Conservation (phyloP, 2,113 vertebrate species). For the Octodon degus region DNA sequence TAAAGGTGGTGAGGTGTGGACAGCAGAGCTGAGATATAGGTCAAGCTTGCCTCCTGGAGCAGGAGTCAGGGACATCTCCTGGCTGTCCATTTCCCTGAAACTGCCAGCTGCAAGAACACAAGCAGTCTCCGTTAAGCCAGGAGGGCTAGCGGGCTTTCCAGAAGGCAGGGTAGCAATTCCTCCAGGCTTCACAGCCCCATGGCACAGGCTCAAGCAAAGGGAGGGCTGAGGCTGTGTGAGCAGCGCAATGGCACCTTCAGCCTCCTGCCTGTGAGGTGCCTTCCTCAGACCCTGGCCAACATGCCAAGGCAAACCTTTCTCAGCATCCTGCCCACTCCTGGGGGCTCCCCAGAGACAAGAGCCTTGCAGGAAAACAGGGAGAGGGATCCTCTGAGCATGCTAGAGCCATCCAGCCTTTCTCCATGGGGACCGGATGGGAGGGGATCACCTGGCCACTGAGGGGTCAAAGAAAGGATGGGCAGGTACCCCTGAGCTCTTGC, state of each 20-base stretch:
- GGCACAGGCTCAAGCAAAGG: slow-evolving; percentile 60
- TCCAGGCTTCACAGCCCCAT: slow-evolving; percentile 74
- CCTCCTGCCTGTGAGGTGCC: slow-evolving; percentile 59
- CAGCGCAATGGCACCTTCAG: neutral
- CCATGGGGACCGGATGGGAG: slow-evolving; percentile 68
- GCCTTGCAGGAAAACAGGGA: neutral
- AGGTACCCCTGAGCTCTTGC: neutral
- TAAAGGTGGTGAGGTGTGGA: neutral
- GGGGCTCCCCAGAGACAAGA: neutral
- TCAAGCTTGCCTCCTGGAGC: slow-evolving; percentile 17
- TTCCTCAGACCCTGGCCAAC: neutral
- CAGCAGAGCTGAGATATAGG: slow-evolving; percentile 1
- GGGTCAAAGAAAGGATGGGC: neutral
- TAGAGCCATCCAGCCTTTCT: slow-evolving; percentile 74
- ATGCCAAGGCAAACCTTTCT: neutral
- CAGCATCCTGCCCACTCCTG: neutral
- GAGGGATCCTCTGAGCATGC: slow-evolving; percentile 69
- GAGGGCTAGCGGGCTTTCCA: slow-evolving; percentile 70
- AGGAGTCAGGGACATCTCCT: slow-evolving; percentile 48
- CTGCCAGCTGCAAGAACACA: neutral
- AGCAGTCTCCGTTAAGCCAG: slow-evolving; percentile 52
- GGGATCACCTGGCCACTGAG: slow-evolving; percentile 63
- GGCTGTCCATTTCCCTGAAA: neutral
- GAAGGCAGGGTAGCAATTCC: slow-evolving; percentile 73
- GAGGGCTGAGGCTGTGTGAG: neutral